These are phyloP conservation scores for Pheosia tremula DNA, from an alignment of 2,888 invertebrate species.

Conservation along the genomic window DNA sequence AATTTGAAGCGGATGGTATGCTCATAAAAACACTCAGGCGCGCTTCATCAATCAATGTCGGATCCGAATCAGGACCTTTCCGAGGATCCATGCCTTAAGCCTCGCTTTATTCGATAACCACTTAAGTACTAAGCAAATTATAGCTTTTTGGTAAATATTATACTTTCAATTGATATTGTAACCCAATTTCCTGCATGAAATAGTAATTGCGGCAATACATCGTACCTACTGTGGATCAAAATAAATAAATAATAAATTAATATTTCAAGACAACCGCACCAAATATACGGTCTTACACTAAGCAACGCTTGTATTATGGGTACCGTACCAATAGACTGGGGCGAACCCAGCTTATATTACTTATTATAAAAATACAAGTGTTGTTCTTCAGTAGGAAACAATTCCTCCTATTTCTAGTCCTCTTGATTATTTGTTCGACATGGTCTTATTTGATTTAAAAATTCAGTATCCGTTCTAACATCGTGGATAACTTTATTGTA, in stretches of 20 bases:
- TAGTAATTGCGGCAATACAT: too few species aligned
- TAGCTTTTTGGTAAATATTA: too few species aligned
- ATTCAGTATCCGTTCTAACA: neutral
- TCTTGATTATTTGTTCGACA: neutral
- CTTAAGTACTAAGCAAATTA: neutral
- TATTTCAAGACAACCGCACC: too few species aligned
- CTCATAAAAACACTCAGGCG: neutral
- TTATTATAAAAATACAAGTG: too few species aligned
- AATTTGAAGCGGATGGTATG: slow-evolving; percentile 1
- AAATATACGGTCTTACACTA: too few species aligned
- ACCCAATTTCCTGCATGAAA: too few species aligned
- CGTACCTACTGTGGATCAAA: too few species aligned
- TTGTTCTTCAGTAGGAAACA: neutral
- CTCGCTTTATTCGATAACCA: neutral
- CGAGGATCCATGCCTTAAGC: neutral
- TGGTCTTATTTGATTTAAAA: neutral
- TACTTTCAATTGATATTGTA: too few species aligned
- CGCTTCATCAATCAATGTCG: slow-evolving; percentile 3
- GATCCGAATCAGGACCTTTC: slow-evolving; percentile 1
- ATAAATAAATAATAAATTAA: too few species aligned
- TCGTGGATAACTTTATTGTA: neutral
- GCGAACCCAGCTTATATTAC: too few species aligned
- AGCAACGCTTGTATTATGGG: too few species aligned
- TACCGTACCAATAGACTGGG: too few species aligned
- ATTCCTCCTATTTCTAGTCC: neutral